Evolutionary conservation across 2,888 invertebrate genomes (phyloP).

Genomic region (Drosophila heteroneura): DNA sequence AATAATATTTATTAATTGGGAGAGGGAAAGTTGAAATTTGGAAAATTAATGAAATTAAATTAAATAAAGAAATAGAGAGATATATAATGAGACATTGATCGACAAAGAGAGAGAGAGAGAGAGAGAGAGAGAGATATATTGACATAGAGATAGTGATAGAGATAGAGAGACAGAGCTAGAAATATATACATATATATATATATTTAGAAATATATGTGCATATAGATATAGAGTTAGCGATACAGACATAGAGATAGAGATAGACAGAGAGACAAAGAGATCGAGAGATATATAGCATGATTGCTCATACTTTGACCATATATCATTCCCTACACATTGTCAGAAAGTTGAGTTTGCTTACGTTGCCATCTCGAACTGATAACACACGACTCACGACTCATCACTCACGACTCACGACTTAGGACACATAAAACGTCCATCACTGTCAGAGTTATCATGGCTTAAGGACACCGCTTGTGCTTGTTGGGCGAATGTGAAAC

Average conservation of each 20-base stretch:
- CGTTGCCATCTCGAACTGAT: neutral
- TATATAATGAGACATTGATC: neutral
- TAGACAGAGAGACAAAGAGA: neutral
- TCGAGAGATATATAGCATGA: neutral
- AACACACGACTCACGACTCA: neutral
- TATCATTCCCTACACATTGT: neutral
- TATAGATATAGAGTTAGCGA: neutral
- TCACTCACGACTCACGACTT: neutral
- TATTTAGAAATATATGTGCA: too few relatives aligned
- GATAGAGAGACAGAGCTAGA: neutral
- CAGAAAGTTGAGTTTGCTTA: neutral
- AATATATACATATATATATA: neutral
- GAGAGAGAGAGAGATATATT: neutral
- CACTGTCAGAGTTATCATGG: conserved; percentile 2
- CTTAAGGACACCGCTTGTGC: conserved; percentile 43
- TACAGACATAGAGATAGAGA: neutral
- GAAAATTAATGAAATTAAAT: neutral
- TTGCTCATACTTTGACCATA: neutral
- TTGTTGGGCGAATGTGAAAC: conserved; percentile 60
- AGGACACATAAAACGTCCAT: conserved; percentile 13
- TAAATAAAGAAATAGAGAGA: neutral
- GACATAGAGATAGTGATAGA: neutral
- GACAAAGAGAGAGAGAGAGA: neutral
- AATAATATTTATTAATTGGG: neutral
- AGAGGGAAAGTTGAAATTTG: too few relatives aligned